A percentile compares a stretch with the other conserved stretches of the same genome.
These are phyloP conservation scores for Eleginops maclovinus DNA, from an alignment of 2,113 vertebrate species.

Conservation along the genomic window DNA sequence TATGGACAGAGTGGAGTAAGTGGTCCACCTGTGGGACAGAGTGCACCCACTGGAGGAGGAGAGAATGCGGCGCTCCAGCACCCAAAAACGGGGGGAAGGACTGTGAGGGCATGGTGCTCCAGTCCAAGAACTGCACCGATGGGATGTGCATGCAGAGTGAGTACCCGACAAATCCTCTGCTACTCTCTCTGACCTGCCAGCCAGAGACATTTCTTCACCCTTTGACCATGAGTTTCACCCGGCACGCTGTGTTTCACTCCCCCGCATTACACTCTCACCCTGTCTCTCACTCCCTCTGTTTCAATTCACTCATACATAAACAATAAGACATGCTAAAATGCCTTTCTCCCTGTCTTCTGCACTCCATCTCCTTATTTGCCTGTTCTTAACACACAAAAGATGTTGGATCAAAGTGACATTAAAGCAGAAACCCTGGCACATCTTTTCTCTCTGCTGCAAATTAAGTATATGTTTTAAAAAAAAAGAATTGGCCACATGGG, in stretches of 20 bases:
- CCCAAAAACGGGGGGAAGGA: constrained; percentile 97
- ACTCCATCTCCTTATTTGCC: constrained; percentile 33
- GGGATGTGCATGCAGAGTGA: constrained; percentile 99
- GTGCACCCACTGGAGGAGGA: constrained; percentile 97
- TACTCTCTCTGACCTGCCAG: constrained; percentile 70
- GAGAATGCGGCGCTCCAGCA: constrained; percentile 91
- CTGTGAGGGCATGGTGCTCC: constrained; percentile 95
- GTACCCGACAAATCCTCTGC: constrained; percentile 78
- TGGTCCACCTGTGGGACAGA: constrained; percentile 98
- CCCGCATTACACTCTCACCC: constrained; percentile 46
- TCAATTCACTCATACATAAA: constrained; percentile 63
- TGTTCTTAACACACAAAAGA: constrained; percentile 26
- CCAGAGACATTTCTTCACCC: constrained; percentile 44
- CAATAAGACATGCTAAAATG: constrained; percentile 43
- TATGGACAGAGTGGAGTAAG: constrained; percentile 98
- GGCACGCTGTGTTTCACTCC: constrained; percentile 61
- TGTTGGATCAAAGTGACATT: constrained; percentile 38
- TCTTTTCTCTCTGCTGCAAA: constrained; percentile 47
- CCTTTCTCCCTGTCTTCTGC: constrained; percentile 15
- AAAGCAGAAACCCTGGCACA: constrained; percentile 41
- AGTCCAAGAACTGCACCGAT: constrained; percentile 98
- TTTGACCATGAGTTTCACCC: constrained; percentile 64
- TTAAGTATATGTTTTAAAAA: constrained; percentile 56
- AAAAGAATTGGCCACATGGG: constrained; percentile 31
- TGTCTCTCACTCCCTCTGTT: constrained; percentile 50